Percentiles rank a stretch among this genome's conserved stretches.
phyloP scores from a whole-genome alignment of 2,797 vertebrate species.

The Anabacerthia variegaticeps region DNA sequence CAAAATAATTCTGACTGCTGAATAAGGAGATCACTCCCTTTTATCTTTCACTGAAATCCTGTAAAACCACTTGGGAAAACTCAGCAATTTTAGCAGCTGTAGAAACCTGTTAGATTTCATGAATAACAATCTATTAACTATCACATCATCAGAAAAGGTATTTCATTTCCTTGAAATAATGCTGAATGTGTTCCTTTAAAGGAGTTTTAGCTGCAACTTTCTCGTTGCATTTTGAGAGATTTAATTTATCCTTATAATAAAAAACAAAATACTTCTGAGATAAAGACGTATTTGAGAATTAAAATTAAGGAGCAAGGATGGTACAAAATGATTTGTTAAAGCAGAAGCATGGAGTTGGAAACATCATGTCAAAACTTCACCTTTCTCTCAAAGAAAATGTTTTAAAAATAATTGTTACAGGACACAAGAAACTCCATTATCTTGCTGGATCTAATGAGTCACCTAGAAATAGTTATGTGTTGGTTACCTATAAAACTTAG shows the following conservation, averaged over 20 bases:
- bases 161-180: background rate
- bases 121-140: background rate
- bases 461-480: rapidly evolving
- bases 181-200: background rate
- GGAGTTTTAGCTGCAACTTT: background rate
- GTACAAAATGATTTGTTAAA: background rate
- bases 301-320: background rate
- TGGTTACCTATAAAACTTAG: background rate
- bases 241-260: background rate
- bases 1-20: background rate
- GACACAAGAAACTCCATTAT: background rate
- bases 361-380: background rate
- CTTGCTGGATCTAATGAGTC: background rate
- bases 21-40: background rate
- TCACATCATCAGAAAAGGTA: background rate
- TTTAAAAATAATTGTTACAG: background rate
- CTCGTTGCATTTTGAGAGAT: background rate
- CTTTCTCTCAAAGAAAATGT: background rate
- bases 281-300: background rate
- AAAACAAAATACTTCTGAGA: background rate
- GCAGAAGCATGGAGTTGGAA: background rate
- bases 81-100: background rate
- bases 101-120: background rate
- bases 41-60: background rate
- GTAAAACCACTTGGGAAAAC: background rate